Conservation (phyloP, 30 jellyfish, hydroid and myxozoan species). For the Calvadosia cruxmelitensis region DNA sequence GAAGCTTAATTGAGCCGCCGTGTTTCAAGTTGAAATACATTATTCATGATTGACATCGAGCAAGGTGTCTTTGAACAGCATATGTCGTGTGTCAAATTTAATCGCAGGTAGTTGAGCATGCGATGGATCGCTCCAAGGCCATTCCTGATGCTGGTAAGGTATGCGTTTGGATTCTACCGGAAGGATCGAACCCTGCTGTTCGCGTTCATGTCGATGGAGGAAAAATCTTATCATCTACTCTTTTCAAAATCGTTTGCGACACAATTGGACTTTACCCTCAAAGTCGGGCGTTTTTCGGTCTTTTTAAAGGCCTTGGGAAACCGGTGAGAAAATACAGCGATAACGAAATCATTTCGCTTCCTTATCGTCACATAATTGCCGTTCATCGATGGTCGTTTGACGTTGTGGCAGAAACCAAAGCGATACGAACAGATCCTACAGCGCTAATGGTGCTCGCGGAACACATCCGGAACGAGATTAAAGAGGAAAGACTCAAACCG, state of each 20-base stretch:
- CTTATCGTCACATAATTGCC: constrained; percentile 40
- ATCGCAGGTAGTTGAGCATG: too few relatives aligned
- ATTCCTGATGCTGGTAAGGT: constrained; percentile 20
- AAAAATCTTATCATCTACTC: constrained; percentile 29
- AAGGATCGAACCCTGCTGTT: constrained; percentile 79
- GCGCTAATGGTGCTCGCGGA: constrained; percentile 53
- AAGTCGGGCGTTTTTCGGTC: constrained; percentile 43
- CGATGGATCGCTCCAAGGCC: neutral
- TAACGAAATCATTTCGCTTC: constrained; percentile 44
- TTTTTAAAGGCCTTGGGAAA: constrained; percentile 53
- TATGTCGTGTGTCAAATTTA: too few relatives aligned
- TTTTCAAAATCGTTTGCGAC: constrained; percentile 40
- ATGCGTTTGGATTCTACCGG: constrained; percentile 70
- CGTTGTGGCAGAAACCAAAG: constrained; percentile 42
- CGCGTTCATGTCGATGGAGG: constrained; percentile 64
- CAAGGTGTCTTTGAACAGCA: too few relatives aligned
- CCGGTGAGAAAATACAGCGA: constrained; percentile 53
- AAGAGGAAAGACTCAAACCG: constrained; percentile 30
- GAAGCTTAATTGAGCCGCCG: too few relatives aligned
- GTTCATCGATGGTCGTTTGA: constrained; percentile 73
- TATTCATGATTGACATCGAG: too few relatives aligned
- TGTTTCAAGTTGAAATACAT: too few relatives aligned
- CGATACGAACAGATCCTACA: constrained; percentile 45
- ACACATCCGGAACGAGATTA: constrained; percentile 35
- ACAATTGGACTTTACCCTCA: constrained; percentile 42